A percentile compares a stretch with the other conserved stretches of the same genome.
phyloP scores from a whole-genome alignment of 2,113 vertebrate species.

The Microcebus murinus region DNA sequence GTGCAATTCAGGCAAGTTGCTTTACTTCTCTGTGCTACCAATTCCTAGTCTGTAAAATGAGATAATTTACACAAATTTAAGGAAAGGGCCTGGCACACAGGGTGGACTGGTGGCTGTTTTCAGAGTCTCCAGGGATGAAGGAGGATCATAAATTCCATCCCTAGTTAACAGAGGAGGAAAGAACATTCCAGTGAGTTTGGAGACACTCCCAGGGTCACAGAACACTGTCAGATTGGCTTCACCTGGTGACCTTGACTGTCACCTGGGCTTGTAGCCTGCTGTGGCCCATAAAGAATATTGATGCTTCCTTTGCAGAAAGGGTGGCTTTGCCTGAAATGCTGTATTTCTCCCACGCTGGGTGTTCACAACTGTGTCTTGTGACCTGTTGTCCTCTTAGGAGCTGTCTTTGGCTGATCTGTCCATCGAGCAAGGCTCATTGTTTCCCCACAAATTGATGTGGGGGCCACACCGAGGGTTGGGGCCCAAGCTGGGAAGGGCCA shows the following conservation, averaged over 20 bases:
- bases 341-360: not conserved
- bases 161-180: not conserved
- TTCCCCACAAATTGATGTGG: not conserved
- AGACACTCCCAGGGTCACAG: not conserved
- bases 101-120: not conserved
- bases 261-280: not conserved
- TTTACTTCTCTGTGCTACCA: not conserved
- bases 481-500: not conserved
- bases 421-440: not conserved
- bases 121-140: not conserved
- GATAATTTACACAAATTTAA: not conserved
- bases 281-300: not conserved
- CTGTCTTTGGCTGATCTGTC: not conserved
- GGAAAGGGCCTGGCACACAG: not conserved
- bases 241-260: not conserved
- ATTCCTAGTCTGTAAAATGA: not conserved
- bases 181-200: not conserved
- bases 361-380: not conserved
- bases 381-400: not conserved
- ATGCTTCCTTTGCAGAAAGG: not conserved
- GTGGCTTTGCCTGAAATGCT: not conserved
- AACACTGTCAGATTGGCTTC: not conserved
- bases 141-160: not conserved
- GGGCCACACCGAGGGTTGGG: not conserved
- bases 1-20: not conserved